Evolutionary conservation across 2,888 invertebrate species (phyloP).

Genomic region (Andrena hattorfiana): DNA sequence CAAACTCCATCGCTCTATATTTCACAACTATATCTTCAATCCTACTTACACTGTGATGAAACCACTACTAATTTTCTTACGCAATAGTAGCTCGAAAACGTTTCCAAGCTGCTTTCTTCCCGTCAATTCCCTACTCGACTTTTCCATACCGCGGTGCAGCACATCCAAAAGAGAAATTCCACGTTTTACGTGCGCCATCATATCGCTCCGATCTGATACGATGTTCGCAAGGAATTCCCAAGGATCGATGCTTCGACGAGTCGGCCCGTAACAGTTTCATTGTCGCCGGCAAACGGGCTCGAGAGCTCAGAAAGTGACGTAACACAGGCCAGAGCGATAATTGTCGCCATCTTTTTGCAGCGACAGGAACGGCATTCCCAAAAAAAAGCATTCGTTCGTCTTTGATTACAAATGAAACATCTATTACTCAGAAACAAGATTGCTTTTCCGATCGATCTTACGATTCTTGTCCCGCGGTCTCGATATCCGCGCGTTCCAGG

Average conservation of each 20-base stretch:
- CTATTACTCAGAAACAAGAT: background rate
- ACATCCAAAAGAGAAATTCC: constrained; percentile 29
- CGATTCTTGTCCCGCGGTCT: background rate
- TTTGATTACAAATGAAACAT: background rate
- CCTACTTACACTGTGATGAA: too few species aligned
- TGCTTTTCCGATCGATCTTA: background rate
- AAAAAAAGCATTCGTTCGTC: background rate
- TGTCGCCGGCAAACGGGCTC: constrained; percentile 18
- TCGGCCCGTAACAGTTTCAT: constrained; percentile 41
- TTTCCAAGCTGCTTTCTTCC: background rate
- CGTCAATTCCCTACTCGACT: background rate
- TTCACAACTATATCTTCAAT: too few species aligned
- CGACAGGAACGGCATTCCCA: background rate
- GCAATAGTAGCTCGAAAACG: background rate
- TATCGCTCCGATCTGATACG: constrained; percentile 33
- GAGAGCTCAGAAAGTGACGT: constrained; percentile 1
- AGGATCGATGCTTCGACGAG: constrained; percentile 18
- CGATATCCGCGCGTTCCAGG: background rate
- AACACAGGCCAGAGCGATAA: background rate
- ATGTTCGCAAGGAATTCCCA: constrained; percentile 21
- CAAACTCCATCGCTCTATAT: too few species aligned
- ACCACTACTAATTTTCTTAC: too few species aligned
- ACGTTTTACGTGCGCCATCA: background rate
- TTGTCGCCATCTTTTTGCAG: background rate
- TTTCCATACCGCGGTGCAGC: background rate